Evolutionary conservation across 2,113 vertebrate species (phyloP), one percentile per base, ranked within the genome.

Genomic region (Mustela nigripes): DNA sequence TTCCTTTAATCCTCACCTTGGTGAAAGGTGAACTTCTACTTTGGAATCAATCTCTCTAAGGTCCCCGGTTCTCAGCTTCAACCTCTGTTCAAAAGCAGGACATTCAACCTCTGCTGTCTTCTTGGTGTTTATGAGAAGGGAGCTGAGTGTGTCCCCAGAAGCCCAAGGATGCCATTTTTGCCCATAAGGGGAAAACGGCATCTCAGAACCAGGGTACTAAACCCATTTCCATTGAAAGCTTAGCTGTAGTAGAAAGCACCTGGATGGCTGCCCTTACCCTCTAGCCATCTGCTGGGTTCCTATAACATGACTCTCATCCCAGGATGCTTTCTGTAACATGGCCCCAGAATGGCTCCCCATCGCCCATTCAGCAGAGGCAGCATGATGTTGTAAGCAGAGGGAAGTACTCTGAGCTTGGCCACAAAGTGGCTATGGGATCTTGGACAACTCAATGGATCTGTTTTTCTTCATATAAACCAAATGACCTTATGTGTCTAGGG

Each of bases 1-100:
- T 83, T 16, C 90, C 74, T 96, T 78, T 76, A 91, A 86, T 56
- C 39, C 76, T 98, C 95, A 97, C 98, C 98, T 98, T 98, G 98
- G 45, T 19, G 60, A 97, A 96, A 98, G 97, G 97, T 97, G 96
- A 98, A 82, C 83, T 53, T 79, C 81, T 91, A 26, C 80, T 81
- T 95, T 65, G 36, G 92, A 95, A 76, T 76, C 33, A 15, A 16
- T 85, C 95, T 97, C 95, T 93, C 97, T 58, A 45, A 88, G 93
- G 96, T 60, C 78, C 94, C 71, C 33, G 22, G 69, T 65, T 67
- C 58, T 69, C 39, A 91, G 91, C 58, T 31, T 56, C 58, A 12
- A 83, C 84, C 85, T 96, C 81, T 79, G 45, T 15, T 85, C 89
- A 53, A n/a, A 91, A 67, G 81, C 71, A 82, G 91, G 85, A 90